These are phyloP conservation scores for Myopa tessellatipennis DNA, from an alignment of 2,888 invertebrate species.

Conservation along the genomic window DNA sequence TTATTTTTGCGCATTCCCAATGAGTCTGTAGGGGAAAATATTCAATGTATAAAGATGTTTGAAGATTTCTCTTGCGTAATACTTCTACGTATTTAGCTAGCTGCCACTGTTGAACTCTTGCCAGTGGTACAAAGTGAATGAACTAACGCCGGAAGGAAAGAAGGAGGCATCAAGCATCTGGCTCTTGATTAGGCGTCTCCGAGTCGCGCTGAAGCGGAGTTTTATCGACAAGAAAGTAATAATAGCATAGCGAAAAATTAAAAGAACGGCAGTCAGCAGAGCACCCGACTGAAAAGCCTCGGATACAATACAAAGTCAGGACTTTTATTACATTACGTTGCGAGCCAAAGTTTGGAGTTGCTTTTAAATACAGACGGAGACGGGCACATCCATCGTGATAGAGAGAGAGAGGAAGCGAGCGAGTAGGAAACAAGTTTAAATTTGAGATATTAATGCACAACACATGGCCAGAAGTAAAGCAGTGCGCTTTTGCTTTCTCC, in stretches of 20 bases:
- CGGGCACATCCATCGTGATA: neutral
- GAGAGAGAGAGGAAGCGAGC: neutral
- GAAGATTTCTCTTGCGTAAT: too few relatives aligned
- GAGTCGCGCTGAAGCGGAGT: neutral
- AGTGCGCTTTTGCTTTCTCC: neutral
- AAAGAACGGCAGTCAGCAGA: neutral
- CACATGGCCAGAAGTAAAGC: neutral
- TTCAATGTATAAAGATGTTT: too few relatives aligned
- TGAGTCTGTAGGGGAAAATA: too few relatives aligned
- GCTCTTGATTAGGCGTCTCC: neutral
- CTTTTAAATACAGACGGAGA: neutral
- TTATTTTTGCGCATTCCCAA: too few relatives aligned
- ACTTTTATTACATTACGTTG: neutral
- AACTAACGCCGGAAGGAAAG: neutral
- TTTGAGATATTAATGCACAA: constrained; percentile 25
- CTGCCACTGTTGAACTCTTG: too few relatives aligned
- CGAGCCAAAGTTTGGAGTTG: neutral
- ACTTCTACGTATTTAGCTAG: too few relatives aligned
- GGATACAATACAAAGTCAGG: constrained; percentile 2
- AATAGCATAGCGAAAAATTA: constrained; percentile 7
- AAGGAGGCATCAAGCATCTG: neutral
- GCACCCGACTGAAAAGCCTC: neutral
- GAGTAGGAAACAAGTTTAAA: neutral
- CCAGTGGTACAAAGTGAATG: neutral
- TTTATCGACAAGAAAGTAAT: neutral